These are phyloP conservation scores for Pangasius sanitwongsei DNA, from an alignment of 2,797 vertebrate genomes.

Conservation along the genomic window DNA sequence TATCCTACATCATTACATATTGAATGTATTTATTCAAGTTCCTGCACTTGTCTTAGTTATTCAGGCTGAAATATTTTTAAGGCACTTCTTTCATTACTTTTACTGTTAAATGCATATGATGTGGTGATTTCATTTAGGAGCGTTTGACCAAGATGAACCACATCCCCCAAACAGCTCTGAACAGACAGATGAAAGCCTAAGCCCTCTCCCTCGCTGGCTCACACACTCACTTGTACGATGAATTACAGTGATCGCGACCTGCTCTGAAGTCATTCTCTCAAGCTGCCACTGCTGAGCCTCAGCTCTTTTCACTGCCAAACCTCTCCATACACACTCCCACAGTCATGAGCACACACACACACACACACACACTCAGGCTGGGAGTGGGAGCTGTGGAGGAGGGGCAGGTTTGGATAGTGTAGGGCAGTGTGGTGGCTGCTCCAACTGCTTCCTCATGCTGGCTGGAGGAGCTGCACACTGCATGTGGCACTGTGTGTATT, in stretches of 20 bases:
- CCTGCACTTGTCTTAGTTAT: constrained; percentile 54
- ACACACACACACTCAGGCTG: constrained; percentile 42
- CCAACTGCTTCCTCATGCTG: constrained; percentile 48
- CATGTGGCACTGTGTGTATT: constrained; percentile 29
- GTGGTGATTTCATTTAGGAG: constrained; percentile 61
- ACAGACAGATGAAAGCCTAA: constrained; percentile 51
- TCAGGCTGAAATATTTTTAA: constrained; percentile 51
- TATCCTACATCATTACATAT: too few relatives aligned
- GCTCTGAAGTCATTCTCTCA: constrained; percentile 67
- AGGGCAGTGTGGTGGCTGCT: constrained; percentile 42
- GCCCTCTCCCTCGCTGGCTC: constrained; percentile 4
- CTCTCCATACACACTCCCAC: constrained; percentile 47
- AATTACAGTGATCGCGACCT: constrained; percentile 69
- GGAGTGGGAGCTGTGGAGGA: constrained; percentile 50
- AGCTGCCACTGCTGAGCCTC: constrained; percentile 64
- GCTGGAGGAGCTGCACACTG: constrained; percentile 44
- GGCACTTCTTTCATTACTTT: constrained; percentile 55
- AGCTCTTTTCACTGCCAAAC: constrained; percentile 64
- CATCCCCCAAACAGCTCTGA: constrained; percentile 59
- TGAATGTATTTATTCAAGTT: background rate
- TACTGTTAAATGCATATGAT: constrained; percentile 50
- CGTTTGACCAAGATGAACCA: constrained; percentile 58
- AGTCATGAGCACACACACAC: constrained; percentile 20
- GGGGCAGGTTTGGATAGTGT: constrained; percentile 46
- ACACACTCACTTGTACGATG: constrained; percentile 43